Percentiles rank a stretch among this genome's conserved stretches.
Conservation (phyloP, 2,113 vertebrate species). For the Nyctibius bracteatus region DNA sequence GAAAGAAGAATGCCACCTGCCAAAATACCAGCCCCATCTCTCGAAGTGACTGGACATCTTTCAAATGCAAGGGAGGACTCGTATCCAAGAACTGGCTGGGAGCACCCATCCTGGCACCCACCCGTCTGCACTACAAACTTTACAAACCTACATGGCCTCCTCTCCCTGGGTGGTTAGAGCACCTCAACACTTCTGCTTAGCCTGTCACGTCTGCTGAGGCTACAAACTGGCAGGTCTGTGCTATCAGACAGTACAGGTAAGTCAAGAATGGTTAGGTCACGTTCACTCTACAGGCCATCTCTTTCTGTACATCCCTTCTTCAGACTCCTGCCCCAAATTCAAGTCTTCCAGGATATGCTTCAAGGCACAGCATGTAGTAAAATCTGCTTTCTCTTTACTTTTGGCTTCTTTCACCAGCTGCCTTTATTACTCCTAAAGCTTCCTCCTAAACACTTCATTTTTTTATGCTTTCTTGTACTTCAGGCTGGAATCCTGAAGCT, state of each 20-base stretch:
- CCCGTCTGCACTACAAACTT: fast-evolving
- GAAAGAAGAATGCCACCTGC: background rate
- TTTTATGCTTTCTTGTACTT: background rate
- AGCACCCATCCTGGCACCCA: background rate
- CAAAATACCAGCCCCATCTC: background rate
- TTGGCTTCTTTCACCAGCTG: background rate
- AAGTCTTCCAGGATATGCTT: background rate
- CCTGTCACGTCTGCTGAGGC: background rate
- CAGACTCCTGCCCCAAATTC: background rate
- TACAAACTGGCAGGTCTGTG: background rate
- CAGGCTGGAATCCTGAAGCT: slow-evolving; percentile 1
- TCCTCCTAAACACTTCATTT: slow-evolving; percentile 22
- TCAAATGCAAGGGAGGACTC: background rate
- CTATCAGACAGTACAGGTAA: background rate
- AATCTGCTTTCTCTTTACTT: background rate
- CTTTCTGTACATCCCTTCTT: background rate
- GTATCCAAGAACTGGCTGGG: background rate
- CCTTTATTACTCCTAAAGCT: slow-evolving; percentile 12
- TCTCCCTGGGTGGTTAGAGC: too few species aligned
- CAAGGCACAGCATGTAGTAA: background rate
- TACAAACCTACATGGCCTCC: background rate
- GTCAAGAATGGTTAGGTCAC: background rate
- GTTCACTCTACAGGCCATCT: background rate
- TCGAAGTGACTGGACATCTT: background rate
- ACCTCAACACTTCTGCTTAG: background rate